Evolutionary conservation across 2,113 vertebrate species (phyloP), one percentile per base, ranked within the genome.

Genomic region (Muntiacus muntjak): DNA sequence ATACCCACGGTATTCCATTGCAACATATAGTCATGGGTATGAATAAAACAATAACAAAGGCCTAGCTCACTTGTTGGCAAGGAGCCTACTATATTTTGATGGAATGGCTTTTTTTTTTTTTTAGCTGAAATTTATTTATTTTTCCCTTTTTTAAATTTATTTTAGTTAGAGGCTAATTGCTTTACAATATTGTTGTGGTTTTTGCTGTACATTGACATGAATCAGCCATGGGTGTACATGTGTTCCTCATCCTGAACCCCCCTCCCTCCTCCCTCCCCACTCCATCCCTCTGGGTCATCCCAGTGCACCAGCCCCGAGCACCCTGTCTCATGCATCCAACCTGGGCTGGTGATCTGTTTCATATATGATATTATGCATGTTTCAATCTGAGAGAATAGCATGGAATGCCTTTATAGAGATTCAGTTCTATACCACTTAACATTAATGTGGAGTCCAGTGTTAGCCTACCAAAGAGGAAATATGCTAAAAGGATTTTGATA

Each of bases 211-310:
- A 36, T 21, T 67, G n/a, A 67, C 33, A 36, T 67, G 9, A 67
- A 21, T 67, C 17, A 17, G 5, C 64, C 64, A 36, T 0, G 1
- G 64, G 17, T 36, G 9, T 67, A 36, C 17, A 67, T 67, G n/a
- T 36, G n/a, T 67, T 10, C 4, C 16, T 4, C 64, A 67, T 67
- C 17, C 7, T 67, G 33, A 67, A 36, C 7, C 55, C 55, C 55
- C 0, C 1, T 23, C 21, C 7, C 7, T 3, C 21, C 19, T 23
- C 55, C 55, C 21, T 36, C 4, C n/a, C n/a, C 2, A 67, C 2
- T 8, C 64, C 8, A 67, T 67, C 33, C n/a, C 64, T 36, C n/a
- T 67, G 64, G 17, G 64, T 67, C 64, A 36, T 67, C n/a, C 9
- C n/a, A 36, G 64, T 2, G 4, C 64, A 67, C n/a, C 17, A 67